A percentile compares a stretch with the other conserved stretches of the same genome.
Conservation (phyloP, 1,140 invertebrate species). For the Matsumurasca onukii region DNA sequence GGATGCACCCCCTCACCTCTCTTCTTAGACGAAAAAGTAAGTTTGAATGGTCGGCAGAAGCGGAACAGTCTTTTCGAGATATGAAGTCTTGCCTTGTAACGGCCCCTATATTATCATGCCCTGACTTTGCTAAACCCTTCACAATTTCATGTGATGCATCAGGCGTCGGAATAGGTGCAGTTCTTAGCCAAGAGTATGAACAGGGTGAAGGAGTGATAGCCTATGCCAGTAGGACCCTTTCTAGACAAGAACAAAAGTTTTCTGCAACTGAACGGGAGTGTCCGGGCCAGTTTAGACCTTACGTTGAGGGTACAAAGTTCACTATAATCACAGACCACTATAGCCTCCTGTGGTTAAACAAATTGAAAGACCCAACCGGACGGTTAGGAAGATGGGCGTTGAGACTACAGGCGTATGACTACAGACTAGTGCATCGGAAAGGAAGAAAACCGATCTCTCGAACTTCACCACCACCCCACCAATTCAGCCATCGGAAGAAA, state of each 20-base stretch:
- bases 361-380: background rate
- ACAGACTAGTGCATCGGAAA: background rate
- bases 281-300: background rate
- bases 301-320: background rate
- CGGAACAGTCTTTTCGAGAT: background rate
- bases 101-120: conserved; percentile 2
- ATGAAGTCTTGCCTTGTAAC: background rate
- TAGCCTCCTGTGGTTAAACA: conserved; percentile 9
- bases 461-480: background rate
- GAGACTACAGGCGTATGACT: background rate
- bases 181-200: conserved; percentile 10
- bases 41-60: conserved; percentile 3
- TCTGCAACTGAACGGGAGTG: conserved; percentile 16
- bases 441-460: background rate
- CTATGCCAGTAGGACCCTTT: background rate
- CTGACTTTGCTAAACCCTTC: conserved; percentile 1
- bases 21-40: background rate
- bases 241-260: conserved; percentile 9
- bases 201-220: conserved; percentile 7
- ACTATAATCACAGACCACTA: conserved; percentile 15
- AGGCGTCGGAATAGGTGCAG: background rate
- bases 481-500: no score
- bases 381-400: background rate
- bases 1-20: background rate
- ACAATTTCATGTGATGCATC: conserved; percentile 2